These are phyloP conservation scores for Odontamblyopus lacepedii DNA, from an alignment of 2,797 vertebrate genomes.

Conservation along the genomic window DNA sequence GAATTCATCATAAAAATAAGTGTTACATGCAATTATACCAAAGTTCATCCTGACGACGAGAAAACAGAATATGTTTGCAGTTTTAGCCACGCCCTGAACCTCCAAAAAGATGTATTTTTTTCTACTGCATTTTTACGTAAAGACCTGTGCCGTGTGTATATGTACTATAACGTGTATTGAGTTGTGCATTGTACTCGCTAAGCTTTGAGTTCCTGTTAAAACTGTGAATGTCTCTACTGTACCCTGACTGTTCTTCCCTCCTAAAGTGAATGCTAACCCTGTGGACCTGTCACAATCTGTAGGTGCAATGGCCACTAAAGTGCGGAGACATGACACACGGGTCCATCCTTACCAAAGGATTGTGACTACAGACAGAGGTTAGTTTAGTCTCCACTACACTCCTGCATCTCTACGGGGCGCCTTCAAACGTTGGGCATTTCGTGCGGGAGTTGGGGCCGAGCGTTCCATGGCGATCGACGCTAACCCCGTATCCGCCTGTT, in stretches of 20 bases:
- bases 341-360: conserved; percentile 99
- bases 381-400: conserved; percentile 90
- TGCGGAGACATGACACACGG: conserved; percentile 99
- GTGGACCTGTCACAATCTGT: conserved; percentile 93
- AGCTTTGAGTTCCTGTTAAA: conserved; percentile 55
- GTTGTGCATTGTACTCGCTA: conserved; percentile 67
- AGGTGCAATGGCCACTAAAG: conserved; percentile 99
- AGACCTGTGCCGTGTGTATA: conserved; percentile 46
- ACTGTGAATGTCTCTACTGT: conserved; percentile 79
- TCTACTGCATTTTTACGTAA: conserved; percentile 18
- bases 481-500: too few species aligned
- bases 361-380: conserved; percentile 99
- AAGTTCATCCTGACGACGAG: too few species aligned
- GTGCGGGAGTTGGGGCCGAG: not conserved
- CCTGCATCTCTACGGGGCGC: conserved; percentile 16
- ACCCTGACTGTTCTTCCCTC: conserved; percentile 76
- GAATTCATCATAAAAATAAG: too few species aligned
- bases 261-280: conserved; percentile 92
- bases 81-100: not conserved
- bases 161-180: conserved; percentile 67
- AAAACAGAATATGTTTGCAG: not conserved
- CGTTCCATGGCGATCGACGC: not conserved
- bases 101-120: conserved; percentile 26
- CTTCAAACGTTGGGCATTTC: not conserved
- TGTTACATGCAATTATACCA: too few species aligned